phyloP scores from a whole-genome alignment of 1,140 invertebrate genomes.

The Neocloeon triangulifer region DNA sequence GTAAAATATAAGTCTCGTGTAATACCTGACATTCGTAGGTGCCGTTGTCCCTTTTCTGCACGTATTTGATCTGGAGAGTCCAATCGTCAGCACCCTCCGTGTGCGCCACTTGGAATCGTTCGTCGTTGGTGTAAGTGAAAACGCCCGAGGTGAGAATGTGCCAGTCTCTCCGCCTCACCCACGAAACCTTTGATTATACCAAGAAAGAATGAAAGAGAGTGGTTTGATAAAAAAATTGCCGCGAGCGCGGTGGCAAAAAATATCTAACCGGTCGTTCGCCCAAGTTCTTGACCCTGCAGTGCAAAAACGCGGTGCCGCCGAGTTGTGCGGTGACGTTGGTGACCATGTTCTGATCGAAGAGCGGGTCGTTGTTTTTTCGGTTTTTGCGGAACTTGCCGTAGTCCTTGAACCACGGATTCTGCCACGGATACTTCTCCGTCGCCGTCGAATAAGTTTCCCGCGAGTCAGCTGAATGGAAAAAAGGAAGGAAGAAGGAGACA shows the following conservation, averaged over 20 bases:
- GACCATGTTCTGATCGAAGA: conserved; percentile 17
- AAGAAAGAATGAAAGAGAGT: too few relatives aligned
- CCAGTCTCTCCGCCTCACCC: conserved; percentile 20
- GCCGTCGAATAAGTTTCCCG: too few relatives aligned
- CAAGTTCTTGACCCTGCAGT: conserved; percentile 22
- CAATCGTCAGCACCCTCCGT: conserved; percentile 23
- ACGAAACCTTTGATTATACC: conserved; percentile 17
- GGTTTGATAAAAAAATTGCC: too few relatives aligned
- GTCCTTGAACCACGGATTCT: conserved; percentile 1
- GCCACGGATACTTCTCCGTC: neutral
- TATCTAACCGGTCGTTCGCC: conserved; percentile 25
- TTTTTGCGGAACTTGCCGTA: neutral
- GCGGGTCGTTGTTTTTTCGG: too few relatives aligned
- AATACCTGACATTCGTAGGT: conserved; percentile 29
- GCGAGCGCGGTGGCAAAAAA: too few relatives aligned
- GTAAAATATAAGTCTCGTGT: too few relatives aligned
- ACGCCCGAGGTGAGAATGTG: conserved; percentile 21
- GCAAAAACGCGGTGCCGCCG: conserved; percentile 21
- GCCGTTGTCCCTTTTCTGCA: conserved; percentile 22
- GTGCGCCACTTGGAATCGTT: conserved; percentile 20
- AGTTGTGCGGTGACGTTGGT: conserved; percentile 22
- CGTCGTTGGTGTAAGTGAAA: conserved; percentile 20
- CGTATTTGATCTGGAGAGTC: conserved; percentile 27
- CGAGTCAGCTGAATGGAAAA: too few relatives aligned
- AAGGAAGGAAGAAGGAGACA: too few relatives aligned